Conservation (phyloP, 2,888 invertebrate genomes). For the Drosophila dives region DNA sequence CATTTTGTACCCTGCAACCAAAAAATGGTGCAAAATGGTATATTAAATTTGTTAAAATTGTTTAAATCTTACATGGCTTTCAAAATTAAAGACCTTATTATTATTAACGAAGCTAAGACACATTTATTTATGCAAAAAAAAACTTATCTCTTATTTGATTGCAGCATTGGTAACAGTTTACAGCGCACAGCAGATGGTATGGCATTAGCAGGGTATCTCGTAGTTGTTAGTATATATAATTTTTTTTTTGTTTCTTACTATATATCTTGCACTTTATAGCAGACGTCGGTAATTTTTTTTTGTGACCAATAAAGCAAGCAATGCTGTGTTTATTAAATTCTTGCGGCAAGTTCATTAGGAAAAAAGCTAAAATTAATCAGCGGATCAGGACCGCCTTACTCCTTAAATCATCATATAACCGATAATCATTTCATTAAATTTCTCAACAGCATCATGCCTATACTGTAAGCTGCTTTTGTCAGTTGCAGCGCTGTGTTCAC, state of each 20-base stretch:
- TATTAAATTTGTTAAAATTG: neutral
- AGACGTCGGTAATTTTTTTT: slow-evolving; percentile 57
- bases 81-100: neutral
- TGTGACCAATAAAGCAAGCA: slow-evolving; percentile 61
- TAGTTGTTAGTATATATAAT: neutral
- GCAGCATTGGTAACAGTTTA: neutral
- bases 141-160: neutral
- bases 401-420: neutral
- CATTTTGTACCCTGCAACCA: slow-evolving; percentile 26
- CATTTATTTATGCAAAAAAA: neutral
- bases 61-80: neutral
- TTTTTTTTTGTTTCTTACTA: slow-evolving; percentile 34
- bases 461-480: slow-evolving; percentile 46
- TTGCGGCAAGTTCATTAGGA: slow-evolving; percentile 73
- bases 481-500: slow-evolving; percentile 60
- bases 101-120: neutral
- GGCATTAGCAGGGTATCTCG: neutral
- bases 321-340: slow-evolving; percentile 71
- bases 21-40: neutral
- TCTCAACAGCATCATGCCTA: slow-evolving; percentile 49
- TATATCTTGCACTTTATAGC: slow-evolving; percentile 43
- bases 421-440: no score
- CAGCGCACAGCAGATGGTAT: neutral
- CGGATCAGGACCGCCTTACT: neutral
- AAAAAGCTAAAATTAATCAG: slow-evolving; percentile 77